These are phyloP conservation scores for Campaea margaritaria DNA, from an alignment of 2,888 invertebrate species.

Conservation along the genomic window DNA sequence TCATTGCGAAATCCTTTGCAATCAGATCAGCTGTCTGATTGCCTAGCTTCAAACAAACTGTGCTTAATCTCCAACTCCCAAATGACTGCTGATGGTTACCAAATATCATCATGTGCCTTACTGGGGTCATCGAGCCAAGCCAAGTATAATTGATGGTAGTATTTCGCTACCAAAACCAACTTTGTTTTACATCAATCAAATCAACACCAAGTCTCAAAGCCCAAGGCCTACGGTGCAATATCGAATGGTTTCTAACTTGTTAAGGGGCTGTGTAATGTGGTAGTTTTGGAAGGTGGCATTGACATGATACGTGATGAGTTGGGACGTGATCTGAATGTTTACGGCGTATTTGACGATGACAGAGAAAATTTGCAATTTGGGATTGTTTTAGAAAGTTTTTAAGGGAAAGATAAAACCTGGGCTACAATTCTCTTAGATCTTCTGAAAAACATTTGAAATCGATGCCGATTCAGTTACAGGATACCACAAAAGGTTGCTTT, in stretches of 20 bases:
- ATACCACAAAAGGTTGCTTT: too few relatives aligned
- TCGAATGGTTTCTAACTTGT: constrained; percentile 10
- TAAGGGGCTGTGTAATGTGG: constrained; percentile 11
- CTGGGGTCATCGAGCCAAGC: constrained; percentile 59
- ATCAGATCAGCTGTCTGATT: background rate
- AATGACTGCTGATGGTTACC: constrained; percentile 44
- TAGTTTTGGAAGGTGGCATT: constrained; percentile 53
- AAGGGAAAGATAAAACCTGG: background rate
- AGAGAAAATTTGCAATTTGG: constrained; percentile 5
- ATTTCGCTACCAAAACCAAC: constrained; percentile 48
- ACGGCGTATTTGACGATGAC: constrained; percentile 23
- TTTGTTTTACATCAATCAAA: background rate
- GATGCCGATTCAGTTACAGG: too few relatives aligned
- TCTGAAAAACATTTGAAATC: too few relatives aligned
- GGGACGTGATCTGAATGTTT: constrained; percentile 45
- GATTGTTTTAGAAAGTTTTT: constrained; percentile 20
- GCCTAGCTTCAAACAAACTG: constrained; percentile 2
- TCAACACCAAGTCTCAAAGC: background rate
- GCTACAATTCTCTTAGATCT: background rate
- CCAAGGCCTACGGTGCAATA: constrained; percentile 35
- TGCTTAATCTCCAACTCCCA: constrained; percentile 22
- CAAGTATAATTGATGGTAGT: constrained; percentile 52
- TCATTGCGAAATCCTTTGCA: constrained; percentile 4
- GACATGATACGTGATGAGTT: constrained; percentile 61
- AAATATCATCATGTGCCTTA: constrained; percentile 43